Conservation (phyloP, 1,140 invertebrate genomes). For the Lordiphosa clarofinis region DNA sequence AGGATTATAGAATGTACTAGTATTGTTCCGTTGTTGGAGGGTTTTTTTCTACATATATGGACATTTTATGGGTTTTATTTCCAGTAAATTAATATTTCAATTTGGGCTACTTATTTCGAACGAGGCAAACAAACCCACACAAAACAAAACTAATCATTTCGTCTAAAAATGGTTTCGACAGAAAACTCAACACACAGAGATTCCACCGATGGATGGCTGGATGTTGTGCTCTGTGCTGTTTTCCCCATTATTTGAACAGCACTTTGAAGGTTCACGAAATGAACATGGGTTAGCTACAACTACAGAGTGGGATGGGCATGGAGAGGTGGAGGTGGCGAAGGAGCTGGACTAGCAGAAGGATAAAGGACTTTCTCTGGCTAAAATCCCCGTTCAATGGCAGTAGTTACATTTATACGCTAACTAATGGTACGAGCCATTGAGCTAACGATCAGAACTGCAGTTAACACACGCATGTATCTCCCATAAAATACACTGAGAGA, state of each 20-base stretch:
- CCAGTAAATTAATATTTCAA: too few relatives aligned
- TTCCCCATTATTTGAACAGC: constrained; percentile 58
- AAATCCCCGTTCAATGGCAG: constrained; percentile 4
- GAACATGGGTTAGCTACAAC: constrained; percentile 40
- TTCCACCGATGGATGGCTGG: constrained; percentile 21
- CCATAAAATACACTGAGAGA: constrained; percentile 11
- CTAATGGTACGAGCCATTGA: constrained; percentile 49
- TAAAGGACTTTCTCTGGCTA: neutral
- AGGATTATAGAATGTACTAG: constrained; percentile 9
- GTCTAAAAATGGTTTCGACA: constrained; percentile 1
- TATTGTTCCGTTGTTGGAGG: constrained; percentile 1
- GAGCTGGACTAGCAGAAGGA: constrained; percentile 3
- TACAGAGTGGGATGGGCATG: constrained; percentile 6
- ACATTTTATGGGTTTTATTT: too few relatives aligned
- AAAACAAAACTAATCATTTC: constrained; percentile 11
- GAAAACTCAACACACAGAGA: constrained; percentile 15
- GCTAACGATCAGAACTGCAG: constrained; percentile 50
- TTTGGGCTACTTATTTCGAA: too few relatives aligned
- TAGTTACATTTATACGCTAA: constrained; percentile 32
- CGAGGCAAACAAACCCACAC: neutral
- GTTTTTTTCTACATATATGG: too few relatives aligned
- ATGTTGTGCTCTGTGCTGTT: constrained; percentile 19
- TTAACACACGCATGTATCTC: constrained; percentile 32
- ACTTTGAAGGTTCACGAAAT: constrained; percentile 50
- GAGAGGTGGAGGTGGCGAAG: neutral